A percentile compares a stretch with the other conserved stretches of the same genome.
Evolutionary conservation across 2,113 vertebrate species (phyloP).

Genomic region (Aleadryas rufinucha): DNA sequence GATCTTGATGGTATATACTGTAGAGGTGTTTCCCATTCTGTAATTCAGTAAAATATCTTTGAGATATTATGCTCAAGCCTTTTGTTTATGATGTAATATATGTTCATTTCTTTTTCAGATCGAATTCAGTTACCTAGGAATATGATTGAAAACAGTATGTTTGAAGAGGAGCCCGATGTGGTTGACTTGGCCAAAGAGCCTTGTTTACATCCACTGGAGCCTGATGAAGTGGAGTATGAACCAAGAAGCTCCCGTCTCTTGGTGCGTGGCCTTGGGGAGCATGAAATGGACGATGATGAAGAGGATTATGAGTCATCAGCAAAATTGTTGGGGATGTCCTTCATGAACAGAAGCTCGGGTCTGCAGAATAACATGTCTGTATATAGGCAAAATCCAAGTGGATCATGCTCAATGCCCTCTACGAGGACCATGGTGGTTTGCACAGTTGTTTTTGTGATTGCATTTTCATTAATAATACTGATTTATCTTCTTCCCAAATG

Average conservation of each 20-base stretch:
- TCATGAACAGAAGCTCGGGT: conserved; percentile 92
- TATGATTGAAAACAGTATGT: conserved; percentile 99
- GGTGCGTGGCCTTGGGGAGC: conserved; percentile 91
- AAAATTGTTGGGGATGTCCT: conserved; percentile 94
- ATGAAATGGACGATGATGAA: conserved; percentile 93
- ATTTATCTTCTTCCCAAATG: conserved; percentile 90
- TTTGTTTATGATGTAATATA: background rate
- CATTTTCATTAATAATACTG: conserved; percentile 80
- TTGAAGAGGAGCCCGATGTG: conserved; percentile 95
- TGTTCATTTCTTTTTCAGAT: conserved; percentile 71
- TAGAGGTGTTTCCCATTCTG: background rate
- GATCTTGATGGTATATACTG: background rate
- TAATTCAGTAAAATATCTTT: background rate
- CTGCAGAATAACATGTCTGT: conserved; percentile 73
- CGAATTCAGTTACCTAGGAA: conserved; percentile 87
- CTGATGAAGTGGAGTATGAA: conserved; percentile 90
- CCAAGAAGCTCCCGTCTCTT: conserved; percentile 90
- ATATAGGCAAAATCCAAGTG: conserved; percentile 77
- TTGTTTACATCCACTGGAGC: conserved; percentile 88
- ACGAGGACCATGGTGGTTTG: conserved; percentile 78
- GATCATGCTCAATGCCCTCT: conserved; percentile 80
- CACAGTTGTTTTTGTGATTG: conserved; percentile 79
- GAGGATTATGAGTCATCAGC: conserved; percentile 96
- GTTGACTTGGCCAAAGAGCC: conserved; percentile 94
- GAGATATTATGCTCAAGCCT: background rate